These are phyloP conservation scores for Okapia johnstoni DNA, from an alignment of 2,113 vertebrate genomes.

Conservation along the genomic window DNA sequence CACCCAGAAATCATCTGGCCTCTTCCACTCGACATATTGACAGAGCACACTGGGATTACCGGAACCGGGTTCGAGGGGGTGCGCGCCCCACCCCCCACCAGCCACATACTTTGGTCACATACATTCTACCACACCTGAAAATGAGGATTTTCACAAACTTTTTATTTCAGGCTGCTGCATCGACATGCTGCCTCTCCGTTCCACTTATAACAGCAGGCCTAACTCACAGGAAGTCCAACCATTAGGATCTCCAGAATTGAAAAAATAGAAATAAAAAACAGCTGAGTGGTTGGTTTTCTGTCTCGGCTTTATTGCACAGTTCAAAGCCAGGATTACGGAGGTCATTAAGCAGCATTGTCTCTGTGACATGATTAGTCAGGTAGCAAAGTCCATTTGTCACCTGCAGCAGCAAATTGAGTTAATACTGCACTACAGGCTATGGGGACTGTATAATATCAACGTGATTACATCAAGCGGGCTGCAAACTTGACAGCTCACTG, in stretches of 20 bases:
- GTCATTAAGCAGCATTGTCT: constrained; percentile 98
- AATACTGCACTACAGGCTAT: constrained; percentile 92
- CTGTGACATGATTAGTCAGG: constrained; percentile 99
- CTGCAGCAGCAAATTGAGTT: constrained; percentile 98
- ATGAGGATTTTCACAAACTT: constrained; percentile 78
- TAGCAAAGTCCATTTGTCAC: constrained; percentile 99
- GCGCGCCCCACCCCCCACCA: neutral
- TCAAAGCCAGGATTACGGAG: constrained; percentile 93
- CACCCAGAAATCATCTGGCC: constrained; percentile 12
- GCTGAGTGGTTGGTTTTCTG: constrained; percentile 81
- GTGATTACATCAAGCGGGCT: constrained; percentile 99
- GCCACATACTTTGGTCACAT: constrained; percentile 14
- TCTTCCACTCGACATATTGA: constrained; percentile 18
- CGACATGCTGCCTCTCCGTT: constrained; percentile 73
- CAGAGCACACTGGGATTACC: neutral
- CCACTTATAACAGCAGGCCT: constrained; percentile 74
- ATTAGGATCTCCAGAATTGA: constrained; percentile 68
- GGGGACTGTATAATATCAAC: constrained; percentile 98
- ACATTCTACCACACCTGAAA: constrained; percentile 69
- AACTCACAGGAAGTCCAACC: constrained; percentile 70
- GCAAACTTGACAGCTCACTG: constrained; percentile 98
- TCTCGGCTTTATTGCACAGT: constrained; percentile 85
- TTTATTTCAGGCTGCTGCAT: constrained; percentile 67
- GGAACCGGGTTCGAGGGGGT: rapidly evolving
- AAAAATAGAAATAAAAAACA: constrained; percentile 57